Percentiles rank a stretch among this genome's conserved stretches.
phyloP scores from a whole-genome alignment of 1,140 invertebrate genomes.

The Gerris buenoi region DNA sequence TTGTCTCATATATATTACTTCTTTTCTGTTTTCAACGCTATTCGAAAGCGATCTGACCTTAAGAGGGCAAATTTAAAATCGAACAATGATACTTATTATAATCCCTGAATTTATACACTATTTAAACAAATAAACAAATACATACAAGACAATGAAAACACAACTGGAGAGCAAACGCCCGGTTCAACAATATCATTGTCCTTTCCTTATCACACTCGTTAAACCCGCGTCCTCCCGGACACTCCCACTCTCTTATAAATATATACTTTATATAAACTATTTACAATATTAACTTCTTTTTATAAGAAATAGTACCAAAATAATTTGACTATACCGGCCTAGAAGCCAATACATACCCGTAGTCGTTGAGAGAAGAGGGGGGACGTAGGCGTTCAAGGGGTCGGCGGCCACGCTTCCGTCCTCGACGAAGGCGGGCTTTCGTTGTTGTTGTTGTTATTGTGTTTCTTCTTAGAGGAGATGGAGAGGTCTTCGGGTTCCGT shows the following conservation, averaged over 20 bases:
- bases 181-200: not conserved
- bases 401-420: conserved; percentile 13
- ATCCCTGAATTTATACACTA: too few species aligned
- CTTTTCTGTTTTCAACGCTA: too few species aligned
- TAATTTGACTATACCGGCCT: conserved; percentile 19
- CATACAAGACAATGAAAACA: too few species aligned
- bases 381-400: conserved; percentile 11
- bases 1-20: too few species aligned
- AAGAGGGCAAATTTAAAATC: too few species aligned
- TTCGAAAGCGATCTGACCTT: too few species aligned
- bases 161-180: too few species aligned
- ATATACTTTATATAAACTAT: not conserved
- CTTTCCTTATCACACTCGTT: not conserved
- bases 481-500: conserved; percentile 78
- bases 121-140: too few species aligned
- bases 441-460: conserved; percentile 17
- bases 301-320: conserved; percentile 6
- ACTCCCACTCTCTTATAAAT: not conserved
- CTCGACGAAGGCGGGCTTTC: conserved; percentile 17
- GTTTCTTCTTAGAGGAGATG: conserved; percentile 30
- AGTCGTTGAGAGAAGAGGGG: conserved; percentile 13
- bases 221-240: not conserved
- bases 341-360: conserved; percentile 22
- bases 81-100: too few species aligned
- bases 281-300: not conserved